phyloP scores from a whole-genome alignment of 2,113 vertebrate species.

The Zosterops borbonicus region DNA sequence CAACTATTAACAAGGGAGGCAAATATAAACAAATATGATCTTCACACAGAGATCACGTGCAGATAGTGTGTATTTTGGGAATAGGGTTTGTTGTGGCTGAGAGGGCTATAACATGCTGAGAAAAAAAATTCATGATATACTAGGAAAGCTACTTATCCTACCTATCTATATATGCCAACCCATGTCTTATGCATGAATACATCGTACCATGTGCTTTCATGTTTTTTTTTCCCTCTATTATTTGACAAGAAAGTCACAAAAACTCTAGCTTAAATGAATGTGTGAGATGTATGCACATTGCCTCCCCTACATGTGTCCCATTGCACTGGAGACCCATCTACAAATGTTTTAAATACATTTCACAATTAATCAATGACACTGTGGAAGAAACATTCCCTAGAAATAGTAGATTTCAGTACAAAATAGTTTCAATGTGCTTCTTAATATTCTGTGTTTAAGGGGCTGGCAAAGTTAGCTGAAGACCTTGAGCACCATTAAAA shows the following conservation, averaged over 20 bases:
- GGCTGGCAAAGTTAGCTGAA: neutral
- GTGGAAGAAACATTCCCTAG: neutral
- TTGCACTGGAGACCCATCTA: neutral
- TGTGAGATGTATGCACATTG: neutral
- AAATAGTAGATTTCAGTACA: neutral
- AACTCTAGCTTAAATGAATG: neutral
- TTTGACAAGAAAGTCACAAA: neutral
- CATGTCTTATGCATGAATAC: too few species aligned
- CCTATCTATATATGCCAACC: neutral
- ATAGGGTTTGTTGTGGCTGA: neutral
- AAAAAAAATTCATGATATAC: neutral
- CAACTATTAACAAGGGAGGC: neutral
- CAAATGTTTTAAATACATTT: neutral
- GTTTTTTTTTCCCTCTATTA: neutral
- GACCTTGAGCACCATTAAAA: neutral
- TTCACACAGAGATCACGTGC: fast-evolving
- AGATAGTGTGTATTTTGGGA: neutral
- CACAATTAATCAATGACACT: neutral
- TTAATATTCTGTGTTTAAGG: neutral
- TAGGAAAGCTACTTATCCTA: neutral
- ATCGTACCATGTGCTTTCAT: neutral
- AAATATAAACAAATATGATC: neutral
- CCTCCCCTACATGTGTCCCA: neutral
- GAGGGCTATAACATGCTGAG: neutral
- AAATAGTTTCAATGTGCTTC: neutral